phyloP scores from a whole-genome alignment of 1,140 invertebrate genomes.

The Plectus sambesii region DNA sequence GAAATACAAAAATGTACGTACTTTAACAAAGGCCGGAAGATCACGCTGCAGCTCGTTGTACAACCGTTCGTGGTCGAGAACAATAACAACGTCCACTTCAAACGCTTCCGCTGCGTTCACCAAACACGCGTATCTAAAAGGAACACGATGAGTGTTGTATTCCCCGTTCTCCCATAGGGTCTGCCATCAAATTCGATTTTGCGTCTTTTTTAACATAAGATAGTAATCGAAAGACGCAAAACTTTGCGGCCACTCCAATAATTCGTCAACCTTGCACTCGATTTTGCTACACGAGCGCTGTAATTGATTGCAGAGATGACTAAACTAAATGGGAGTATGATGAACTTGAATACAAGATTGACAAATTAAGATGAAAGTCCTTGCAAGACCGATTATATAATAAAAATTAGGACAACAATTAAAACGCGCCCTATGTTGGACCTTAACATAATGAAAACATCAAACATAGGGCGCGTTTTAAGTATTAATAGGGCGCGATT shows the following conservation, averaged over 20 bases:
- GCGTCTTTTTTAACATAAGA: background rate
- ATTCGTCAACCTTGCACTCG: background rate
- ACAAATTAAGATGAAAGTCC: too few species aligned
- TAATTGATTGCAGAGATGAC: slow-evolving; percentile 53
- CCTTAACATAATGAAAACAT: slow-evolving; percentile 74
- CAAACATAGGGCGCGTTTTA: too few species aligned
- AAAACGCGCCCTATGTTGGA: too few species aligned
- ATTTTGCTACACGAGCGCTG: background rate
- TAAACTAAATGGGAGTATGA: too few species aligned
- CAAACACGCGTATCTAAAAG: slow-evolving; percentile 48
- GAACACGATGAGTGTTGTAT: too few species aligned
- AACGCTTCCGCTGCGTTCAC: slow-evolving; percentile 76
- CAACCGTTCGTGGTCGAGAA: slow-evolving; percentile 86
- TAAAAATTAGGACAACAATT: too few species aligned
- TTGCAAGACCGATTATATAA: too few species aligned
- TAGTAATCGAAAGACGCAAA: slow-evolving; percentile 11
- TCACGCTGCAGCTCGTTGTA: slow-evolving; percentile 86
- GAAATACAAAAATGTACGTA: slow-evolving; percentile 48
- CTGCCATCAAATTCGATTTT: too few species aligned
- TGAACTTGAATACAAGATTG: too few species aligned
- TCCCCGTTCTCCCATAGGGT: too few species aligned
- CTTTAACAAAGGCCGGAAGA: slow-evolving; percentile 80
- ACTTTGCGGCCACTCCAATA: background rate
- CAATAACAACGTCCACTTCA: slow-evolving; percentile 81
- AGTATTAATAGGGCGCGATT: too few species aligned